phyloP scores from a whole-genome alignment of 1,140 invertebrate species.

The Micrasema minimum region DNA sequence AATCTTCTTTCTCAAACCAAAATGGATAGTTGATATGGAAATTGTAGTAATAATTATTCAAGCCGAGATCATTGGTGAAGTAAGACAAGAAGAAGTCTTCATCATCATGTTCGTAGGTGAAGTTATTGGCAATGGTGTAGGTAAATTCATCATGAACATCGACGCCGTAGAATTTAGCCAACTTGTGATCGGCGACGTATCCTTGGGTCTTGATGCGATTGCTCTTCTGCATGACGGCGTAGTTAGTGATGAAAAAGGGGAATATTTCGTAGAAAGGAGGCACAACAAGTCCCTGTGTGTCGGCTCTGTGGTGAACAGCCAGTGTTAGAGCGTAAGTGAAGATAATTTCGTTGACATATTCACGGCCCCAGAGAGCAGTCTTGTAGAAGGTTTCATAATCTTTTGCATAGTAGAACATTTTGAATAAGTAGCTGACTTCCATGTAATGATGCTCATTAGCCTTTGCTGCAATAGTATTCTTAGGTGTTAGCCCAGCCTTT shows the following conservation, averaged over 20 bases:
- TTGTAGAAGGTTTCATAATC: slow-evolving; percentile 73
- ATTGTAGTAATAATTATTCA: slow-evolving; percentile 78
- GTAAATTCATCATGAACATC: slow-evolving; percentile 61
- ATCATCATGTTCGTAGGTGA: slow-evolving; percentile 64
- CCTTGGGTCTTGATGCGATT: slow-evolving; percentile 69
- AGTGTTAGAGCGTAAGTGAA: slow-evolving; percentile 70
- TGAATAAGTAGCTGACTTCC: slow-evolving; percentile 67
- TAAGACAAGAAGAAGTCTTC: slow-evolving; percentile 74
- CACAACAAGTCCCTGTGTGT: slow-evolving; percentile 68
- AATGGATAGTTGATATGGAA: slow-evolving; percentile 74
- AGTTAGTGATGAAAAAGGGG: slow-evolving; percentile 71
- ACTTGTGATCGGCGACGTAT: slow-evolving; percentile 53
- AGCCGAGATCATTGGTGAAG: slow-evolving; percentile 77
- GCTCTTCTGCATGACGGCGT: slow-evolving; percentile 18
- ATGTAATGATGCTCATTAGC: slow-evolving; percentile 67
- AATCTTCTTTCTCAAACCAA: slow-evolving; percentile 66
- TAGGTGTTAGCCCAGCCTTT: slow-evolving; percentile 64
- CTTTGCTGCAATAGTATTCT: slow-evolving; percentile 67
- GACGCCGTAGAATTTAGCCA: slow-evolving; percentile 59
- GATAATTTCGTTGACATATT: slow-evolving; percentile 70
- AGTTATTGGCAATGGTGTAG: slow-evolving; percentile 64
- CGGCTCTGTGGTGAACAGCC: slow-evolving; percentile 69
- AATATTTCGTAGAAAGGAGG: slow-evolving; percentile 73
- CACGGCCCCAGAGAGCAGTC: slow-evolving; percentile 69
- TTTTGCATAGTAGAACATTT: slow-evolving; percentile 71